Percentiles rank a stretch among this genome's conserved stretches.
Evolutionary conservation across 2,888 invertebrate species (phyloP).

Genomic region (Phrixothrix hirtus): DNA sequence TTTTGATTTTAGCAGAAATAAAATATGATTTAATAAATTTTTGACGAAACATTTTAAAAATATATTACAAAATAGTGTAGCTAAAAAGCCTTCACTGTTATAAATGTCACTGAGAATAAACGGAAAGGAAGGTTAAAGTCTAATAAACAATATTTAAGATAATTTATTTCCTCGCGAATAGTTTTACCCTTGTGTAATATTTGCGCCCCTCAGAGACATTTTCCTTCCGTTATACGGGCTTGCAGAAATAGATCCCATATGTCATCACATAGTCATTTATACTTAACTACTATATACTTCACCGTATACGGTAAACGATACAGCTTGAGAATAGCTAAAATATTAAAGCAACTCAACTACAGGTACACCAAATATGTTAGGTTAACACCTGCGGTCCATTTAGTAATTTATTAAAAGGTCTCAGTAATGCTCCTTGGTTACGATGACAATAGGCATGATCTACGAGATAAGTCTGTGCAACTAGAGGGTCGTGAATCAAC

Average conservation of each 20-base stretch:
- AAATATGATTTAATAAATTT: too few species aligned
- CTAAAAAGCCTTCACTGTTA: too few species aligned
- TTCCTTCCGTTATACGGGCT: conserved; percentile 10
- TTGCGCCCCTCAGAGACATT: conserved; percentile 6
- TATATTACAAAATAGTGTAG: too few species aligned
- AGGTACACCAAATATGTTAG: conserved; percentile 39
- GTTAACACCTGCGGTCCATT: conserved; percentile 46
- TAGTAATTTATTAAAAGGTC: conserved; percentile 47
- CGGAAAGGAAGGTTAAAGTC: background rate
- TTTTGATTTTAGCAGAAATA: too few species aligned
- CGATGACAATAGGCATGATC: conserved; percentile 37
- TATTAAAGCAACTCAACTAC: conserved; percentile 40
- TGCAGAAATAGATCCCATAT: conserved; percentile 15
- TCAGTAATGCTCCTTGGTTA: conserved; percentile 35
- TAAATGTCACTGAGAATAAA: too few species aligned
- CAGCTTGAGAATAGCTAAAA: conserved; percentile 31
- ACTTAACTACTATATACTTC: conserved; percentile 21
- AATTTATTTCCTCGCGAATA: conserved; percentile 5
- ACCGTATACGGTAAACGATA: conserved; percentile 13
- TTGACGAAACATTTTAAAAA: background rate
- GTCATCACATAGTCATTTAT: conserved; percentile 18
- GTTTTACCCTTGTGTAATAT: conserved; percentile 3
- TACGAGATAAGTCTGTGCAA: conserved; percentile 34
- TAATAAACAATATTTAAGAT: conserved; percentile 8
- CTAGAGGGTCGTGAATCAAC: conserved; percentile 42